These are phyloP conservation scores for Rhyacichthys aspro DNA, from an alignment of 2,797 vertebrate genomes.

Conservation along the genomic window DNA sequence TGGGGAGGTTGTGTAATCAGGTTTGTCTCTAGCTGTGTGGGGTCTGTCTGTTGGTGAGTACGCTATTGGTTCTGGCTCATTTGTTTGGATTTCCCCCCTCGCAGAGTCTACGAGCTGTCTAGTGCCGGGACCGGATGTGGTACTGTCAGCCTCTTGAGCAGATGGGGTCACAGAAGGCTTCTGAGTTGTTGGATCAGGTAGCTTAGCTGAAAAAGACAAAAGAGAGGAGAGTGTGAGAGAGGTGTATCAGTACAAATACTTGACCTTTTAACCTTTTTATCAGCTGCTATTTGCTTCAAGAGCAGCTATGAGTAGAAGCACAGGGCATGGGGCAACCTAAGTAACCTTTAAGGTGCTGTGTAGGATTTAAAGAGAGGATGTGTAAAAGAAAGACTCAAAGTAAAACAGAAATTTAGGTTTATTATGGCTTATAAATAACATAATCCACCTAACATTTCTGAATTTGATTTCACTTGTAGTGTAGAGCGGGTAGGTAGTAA, in stretches of 20 bases:
- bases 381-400: no score
- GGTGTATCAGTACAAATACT: not conserved
- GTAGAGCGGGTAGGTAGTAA: no score
- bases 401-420: no score
- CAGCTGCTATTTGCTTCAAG: no score
- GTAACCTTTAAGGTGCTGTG: no score
- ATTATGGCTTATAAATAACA: no score
- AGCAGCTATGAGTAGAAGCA: no score
- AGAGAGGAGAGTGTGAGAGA: not conserved
- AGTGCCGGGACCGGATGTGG: not conserved
- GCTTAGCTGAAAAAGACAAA: constrained; percentile 42
- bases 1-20: constrained; percentile 2
- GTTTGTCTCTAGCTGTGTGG: constrained; percentile 9
- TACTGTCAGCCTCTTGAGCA: not conserved
- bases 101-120: not conserved
- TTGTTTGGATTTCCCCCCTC: constrained; percentile 19
- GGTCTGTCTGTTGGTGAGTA: constrained; percentile 10
- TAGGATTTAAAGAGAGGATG: no score
- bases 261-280: no score
- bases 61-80: not conserved
- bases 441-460: no score
- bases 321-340: no score
- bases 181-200: constrained; percentile 42
- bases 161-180: constrained; percentile 2
- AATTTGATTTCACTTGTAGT: no score